Evolutionary conservation across 2,888 invertebrate genomes (phyloP).

Genomic region (Cheilosia scutellata): DNA sequence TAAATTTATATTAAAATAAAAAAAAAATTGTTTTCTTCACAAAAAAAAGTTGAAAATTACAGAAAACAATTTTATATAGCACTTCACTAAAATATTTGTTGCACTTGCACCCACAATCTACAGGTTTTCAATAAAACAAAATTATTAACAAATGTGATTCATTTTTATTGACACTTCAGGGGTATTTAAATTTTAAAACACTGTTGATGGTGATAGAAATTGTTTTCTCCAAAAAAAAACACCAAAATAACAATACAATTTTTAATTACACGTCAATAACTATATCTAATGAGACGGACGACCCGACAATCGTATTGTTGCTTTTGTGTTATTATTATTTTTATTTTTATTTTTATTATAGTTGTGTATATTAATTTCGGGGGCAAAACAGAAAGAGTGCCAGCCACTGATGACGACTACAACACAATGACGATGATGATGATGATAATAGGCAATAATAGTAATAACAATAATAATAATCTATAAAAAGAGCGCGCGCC

Average conservation of each 20-base stretch:
- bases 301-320: slow-evolving; percentile 59
- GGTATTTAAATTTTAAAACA: no score
- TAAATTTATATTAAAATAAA: not conserved
- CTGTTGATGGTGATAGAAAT: not conserved
- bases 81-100: slow-evolving; percentile 41
- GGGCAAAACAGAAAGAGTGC: slow-evolving; percentile 51
- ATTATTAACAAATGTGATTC: not conserved
- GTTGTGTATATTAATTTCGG: slow-evolving; percentile 48
- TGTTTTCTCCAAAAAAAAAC: slow-evolving; percentile 13
- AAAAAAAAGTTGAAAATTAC: slow-evolving; percentile 22
- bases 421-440: slow-evolving; percentile 55
- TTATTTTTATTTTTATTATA: slow-evolving; percentile 61
- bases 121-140: slow-evolving; percentile 47
- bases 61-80: slow-evolving; percentile 12
- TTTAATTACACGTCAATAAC: slow-evolving; percentile 6
- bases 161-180: not conserved
- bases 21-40: not conserved
- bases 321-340: slow-evolving; percentile 17
- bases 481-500: slow-evolving; percentile 84
- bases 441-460: slow-evolving; percentile 76
- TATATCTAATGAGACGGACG: not conserved
- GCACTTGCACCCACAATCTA: slow-evolving; percentile 57
- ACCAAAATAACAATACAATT: slow-evolving; percentile 25
- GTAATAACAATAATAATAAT: slow-evolving; percentile 76
- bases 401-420: slow-evolving; percentile 64